Evolutionary conservation across 2,888 invertebrate genomes (phyloP).

Genomic region (Acanthosoma haemorrhoidale): DNA sequence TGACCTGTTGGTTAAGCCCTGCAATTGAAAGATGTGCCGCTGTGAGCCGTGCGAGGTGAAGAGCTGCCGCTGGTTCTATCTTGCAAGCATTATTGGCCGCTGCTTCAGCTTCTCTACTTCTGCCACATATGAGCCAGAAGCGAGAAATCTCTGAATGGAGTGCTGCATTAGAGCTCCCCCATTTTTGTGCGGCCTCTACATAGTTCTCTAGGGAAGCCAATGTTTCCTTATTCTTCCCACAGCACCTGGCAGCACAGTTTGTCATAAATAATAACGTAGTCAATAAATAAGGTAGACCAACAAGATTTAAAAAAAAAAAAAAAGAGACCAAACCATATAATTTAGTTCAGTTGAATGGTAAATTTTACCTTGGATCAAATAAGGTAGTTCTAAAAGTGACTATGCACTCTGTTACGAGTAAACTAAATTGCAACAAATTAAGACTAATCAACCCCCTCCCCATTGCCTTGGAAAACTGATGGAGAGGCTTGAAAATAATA

Average conservation of each 20-base stretch:
- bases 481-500: too few relatives aligned
- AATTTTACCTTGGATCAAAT: too few relatives aligned
- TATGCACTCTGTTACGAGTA: too few relatives aligned
- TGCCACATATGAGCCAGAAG: slow-evolving; percentile 67
- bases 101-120: slow-evolving; percentile 69
- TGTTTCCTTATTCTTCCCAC: slow-evolving; percentile 48
- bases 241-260: slow-evolving; percentile 34
- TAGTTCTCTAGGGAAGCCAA: slow-evolving; percentile 68
- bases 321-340: too few relatives aligned
- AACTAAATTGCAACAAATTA: too few relatives aligned
- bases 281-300: too few relatives aligned
- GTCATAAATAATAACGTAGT: too few relatives aligned
- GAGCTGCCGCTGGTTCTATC: slow-evolving; percentile 73
- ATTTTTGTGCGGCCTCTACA: slow-evolving; percentile 52
- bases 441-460: too few relatives aligned
- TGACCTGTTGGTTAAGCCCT: slow-evolving; percentile 59
- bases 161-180: slow-evolving; percentile 19
- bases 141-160: slow-evolving; percentile 68
- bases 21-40: slow-evolving; percentile 72
- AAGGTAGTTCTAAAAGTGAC: too few relatives aligned
- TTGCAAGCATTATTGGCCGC: slow-evolving; percentile 77
- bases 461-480: too few relatives aligned
- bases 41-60: slow-evolving; percentile 74
- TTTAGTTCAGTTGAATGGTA: too few relatives aligned
- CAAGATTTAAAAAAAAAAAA: not conserved